A percentile compares a stretch with the other conserved stretches of the same genome.
Conservation (phyloP, 2,113 vertebrate species). For the Platycercus adscitus region DNA sequence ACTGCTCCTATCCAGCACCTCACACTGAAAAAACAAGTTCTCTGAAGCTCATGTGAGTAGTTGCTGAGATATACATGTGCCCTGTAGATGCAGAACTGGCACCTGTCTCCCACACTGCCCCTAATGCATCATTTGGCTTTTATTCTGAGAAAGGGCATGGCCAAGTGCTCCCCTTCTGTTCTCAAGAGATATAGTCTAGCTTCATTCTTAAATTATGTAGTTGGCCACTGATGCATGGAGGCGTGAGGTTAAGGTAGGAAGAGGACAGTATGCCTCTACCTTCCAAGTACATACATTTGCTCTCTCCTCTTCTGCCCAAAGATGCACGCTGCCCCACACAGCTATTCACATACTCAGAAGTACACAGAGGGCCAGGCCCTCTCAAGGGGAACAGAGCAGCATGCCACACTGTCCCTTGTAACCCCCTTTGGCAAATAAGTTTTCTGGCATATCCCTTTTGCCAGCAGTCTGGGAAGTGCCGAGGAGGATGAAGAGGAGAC, state of each 20-base stretch:
- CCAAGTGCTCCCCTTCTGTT: not conserved
- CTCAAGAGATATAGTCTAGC: not conserved
- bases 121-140: not conserved
- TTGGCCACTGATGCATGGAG: not conserved
- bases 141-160: not conserved
- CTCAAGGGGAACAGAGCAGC: not conserved
- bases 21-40: not conserved
- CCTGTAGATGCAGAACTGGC: fast-evolving
- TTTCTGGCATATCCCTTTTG: not conserved
- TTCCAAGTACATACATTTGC: fast-evolving
- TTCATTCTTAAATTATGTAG: not conserved
- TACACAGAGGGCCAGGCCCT: not conserved
- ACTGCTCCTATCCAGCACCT: slow-evolving; percentile 10
- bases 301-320: not conserved
- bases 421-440: not conserved
- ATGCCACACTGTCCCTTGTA: fast-evolving
- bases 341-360: fast-evolving
- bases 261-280: not conserved
- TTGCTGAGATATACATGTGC: not conserved
- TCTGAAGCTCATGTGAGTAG: not conserved
- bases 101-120: not conserved
- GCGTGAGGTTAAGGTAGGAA: not conserved
- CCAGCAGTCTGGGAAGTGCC: not conserved
- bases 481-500: not conserved
- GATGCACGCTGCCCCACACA: fast-evolving